These are phyloP conservation scores for Physocephala rufipes DNA, from an alignment of 2,888 invertebrate species.

Conservation along the genomic window DNA sequence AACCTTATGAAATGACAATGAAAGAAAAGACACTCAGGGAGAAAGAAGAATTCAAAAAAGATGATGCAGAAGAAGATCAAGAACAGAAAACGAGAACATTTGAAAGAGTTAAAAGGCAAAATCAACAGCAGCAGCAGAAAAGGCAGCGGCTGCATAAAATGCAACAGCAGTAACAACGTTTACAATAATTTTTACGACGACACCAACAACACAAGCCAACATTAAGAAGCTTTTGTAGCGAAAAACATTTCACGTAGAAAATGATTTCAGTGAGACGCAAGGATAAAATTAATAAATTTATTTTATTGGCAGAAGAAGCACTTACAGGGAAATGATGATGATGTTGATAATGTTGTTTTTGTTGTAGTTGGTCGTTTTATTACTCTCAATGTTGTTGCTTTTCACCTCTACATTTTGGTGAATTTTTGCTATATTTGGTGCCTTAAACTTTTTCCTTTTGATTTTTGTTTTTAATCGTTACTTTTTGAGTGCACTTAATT, in stretches of 20 bases:
- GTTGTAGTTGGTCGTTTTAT: no score
- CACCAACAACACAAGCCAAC: conserved; percentile 19
- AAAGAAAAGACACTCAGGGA: no score
- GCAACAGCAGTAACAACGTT: conserved; percentile 25
- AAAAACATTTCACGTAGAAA: conserved; percentile 39
- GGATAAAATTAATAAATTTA: conserved; percentile 59
- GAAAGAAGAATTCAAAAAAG: no score
- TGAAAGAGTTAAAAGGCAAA: not conserved
- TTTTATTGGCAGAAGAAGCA: conserved; percentile 54
- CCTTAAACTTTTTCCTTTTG: no score
- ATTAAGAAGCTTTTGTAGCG: conserved; percentile 8
- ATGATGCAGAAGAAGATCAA: no score
- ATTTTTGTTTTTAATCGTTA: no score
- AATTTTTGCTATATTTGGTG: no score
- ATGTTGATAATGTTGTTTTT: not conserved
- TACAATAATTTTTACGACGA: conserved; percentile 19
- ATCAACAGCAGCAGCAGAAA: conserved; percentile 15
- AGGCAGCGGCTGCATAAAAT: conserved; percentile 17
- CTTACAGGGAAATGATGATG: conserved; percentile 18
- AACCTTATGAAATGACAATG: no score
- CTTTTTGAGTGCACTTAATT: no score
- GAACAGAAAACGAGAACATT: conserved; percentile 3
- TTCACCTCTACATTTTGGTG: no score
- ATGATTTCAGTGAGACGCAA: conserved; percentile 53
- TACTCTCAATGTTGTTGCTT: no score